phyloP scores from a whole-genome alignment of 23 tunicate genomes.

The Phallusia fumigata region DNA sequence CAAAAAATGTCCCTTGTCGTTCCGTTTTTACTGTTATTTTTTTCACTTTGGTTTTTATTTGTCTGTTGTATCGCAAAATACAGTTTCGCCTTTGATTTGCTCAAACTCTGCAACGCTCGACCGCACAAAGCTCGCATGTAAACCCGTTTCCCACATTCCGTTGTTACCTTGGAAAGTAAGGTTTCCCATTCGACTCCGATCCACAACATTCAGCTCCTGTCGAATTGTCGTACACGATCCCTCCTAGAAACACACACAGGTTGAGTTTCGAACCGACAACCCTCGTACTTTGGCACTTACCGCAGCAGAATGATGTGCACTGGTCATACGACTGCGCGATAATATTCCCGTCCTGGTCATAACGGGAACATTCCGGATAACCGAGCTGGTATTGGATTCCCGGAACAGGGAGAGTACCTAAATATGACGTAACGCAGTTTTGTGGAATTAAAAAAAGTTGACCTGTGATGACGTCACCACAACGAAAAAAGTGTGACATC shows the following conservation, averaged over 20 bases:
- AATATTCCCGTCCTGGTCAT: not conserved
- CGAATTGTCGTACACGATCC: conserved; percentile 38
- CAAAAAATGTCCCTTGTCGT: no score
- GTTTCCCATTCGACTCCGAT: conserved; percentile 38
- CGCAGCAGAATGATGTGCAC: conserved; percentile 4
- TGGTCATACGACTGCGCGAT: not conserved
- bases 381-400: not conserved
- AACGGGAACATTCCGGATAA: not conserved
- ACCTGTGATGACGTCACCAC: no score
- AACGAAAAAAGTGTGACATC: not conserved
- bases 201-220: conserved; percentile 69
- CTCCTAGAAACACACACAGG: conserved; percentile 58
- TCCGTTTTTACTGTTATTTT: no score
- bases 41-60: no score
- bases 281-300: not conserved
- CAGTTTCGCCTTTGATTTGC: no score
- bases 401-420: not conserved
- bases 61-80: not conserved
- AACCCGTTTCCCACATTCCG: no score
- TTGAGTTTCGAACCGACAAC: not conserved
- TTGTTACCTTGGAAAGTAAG: conserved; percentile 52
- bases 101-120: no score
- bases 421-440: not conserved
- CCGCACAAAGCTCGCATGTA: no score
- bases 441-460: not conserved